Evolutionary conservation across 2,113 vertebrate genomes (phyloP), one percentile per base, ranked within the genome.

Genomic region (Pimephales promelas): DNA sequence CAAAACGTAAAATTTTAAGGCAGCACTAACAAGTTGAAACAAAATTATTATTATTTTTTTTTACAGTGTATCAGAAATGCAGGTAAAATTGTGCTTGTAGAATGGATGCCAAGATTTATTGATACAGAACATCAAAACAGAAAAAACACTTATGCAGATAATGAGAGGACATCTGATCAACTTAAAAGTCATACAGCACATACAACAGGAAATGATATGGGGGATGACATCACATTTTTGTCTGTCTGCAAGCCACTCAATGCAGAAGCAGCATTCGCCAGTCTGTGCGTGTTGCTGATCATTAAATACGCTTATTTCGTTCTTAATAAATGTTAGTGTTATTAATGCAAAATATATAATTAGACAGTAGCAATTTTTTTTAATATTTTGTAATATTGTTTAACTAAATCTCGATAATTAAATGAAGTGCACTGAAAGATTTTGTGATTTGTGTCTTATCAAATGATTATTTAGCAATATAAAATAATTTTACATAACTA

Each of bases 81-180:
- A 24, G 31, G 22, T 9, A 40, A 49, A 52, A 10, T 36, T 31
- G 31, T 24, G 34, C 52, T 71, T 45, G 36, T 14, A 24, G 2
- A 77, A 59, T 26, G 6, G 54, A 78, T 5, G 40, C 10, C 2
- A 36, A 57, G 26, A 20, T 36, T 1, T 66, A 36, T 36, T 22
- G 5, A 26, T 68, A 36, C 18, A 68, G 64, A 68, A 36, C 20
- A 76, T 24, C 22, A 61, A 78, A 77, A 4, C 36, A 59, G 10
- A 56, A 3, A 40, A n/a, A n/a, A 77, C 22, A n/a, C 28, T 36
- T 40, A 4, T 56, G 28, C 28, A 16, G 52, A 77, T 61, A 77
- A 40, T 77, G 74, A 78, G 56, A 43, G 43, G 56, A 16, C n/a
- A 18, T 45, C 22, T 78, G 75, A 61, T 78, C 20, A 3, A n/a